Evolutionary conservation across 2,888 invertebrate genomes (phyloP), one percentile per base, ranked within the genome.

Genomic region (Eupithecia dodoneata): DNA sequence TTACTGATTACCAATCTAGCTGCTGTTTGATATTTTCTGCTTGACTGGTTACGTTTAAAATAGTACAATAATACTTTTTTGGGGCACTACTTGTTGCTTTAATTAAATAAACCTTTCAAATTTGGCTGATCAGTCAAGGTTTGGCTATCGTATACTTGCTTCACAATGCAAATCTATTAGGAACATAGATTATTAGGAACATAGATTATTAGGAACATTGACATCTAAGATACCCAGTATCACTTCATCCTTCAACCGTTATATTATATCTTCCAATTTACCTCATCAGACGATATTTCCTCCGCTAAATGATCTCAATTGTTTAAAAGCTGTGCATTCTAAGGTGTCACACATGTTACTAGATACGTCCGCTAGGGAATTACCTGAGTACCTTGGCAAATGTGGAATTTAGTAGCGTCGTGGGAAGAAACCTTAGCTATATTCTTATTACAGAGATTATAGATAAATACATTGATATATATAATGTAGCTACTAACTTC

Each of bases 241-340:
- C 42, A 42, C 42, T 15, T 66, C 41, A 15, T 42, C 66, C 42
- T 73, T 45, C 49, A 73, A 70, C 77, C 76, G 75, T 80, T 81
- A 74, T 75, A 79, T 69, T 76, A 77, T 80, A 81, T 82, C 81
- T 74, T 74, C 75, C 78, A 81, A 76, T 81, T 93, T 92, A 92
- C 91, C 86, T 91, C 90, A 92, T 92, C 90, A 91, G 89, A 89
- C 89, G 82, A 86, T 89, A 88, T 92, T 88, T 93, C 93, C 93
- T 91, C 82, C 82, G 86, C 86, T 87, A 89, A 93, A 92, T 76
- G 73, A 83, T 78, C 74, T 74, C 81, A 81, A 82, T 81, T 82
- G 82, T 80, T 79, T 79, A 78, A 81, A 76, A 79, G 72, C 75
- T 78, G 73, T 73, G 65, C 72, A 76, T 78, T 75, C 75, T 79